These are phyloP conservation scores for Macropis europaea DNA, from an alignment of 2,888 invertebrate species.

Conservation along the genomic window DNA sequence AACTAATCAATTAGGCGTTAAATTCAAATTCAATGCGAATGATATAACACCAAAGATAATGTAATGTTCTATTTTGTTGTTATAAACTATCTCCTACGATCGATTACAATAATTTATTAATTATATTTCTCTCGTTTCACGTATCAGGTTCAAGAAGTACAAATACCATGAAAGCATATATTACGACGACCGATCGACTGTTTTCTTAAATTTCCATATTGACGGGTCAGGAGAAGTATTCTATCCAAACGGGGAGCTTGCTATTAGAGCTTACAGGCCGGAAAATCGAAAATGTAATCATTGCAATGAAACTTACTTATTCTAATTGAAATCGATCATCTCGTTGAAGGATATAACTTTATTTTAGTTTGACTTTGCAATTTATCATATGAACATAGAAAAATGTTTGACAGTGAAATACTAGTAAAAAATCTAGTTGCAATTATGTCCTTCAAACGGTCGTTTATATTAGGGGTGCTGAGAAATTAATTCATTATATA, in stretches of 20 bases:
- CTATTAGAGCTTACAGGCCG: slow-evolving; percentile 53
- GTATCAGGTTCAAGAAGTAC: slow-evolving; percentile 54
- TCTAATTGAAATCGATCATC: slow-evolving; percentile 1
- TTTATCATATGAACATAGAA: not conserved
- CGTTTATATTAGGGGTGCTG: slow-evolving; percentile 6
- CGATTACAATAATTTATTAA: slow-evolving; percentile 35
- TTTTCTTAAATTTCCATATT: slow-evolving; percentile 50
- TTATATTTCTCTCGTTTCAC: not conserved
- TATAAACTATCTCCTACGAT: slow-evolving; percentile 18
- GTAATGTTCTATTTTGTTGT: slow-evolving; percentile 17
- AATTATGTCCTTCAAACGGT: not conserved
- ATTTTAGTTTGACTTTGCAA: not conserved
- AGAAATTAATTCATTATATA: no score
- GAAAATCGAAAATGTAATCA: slow-evolving; percentile 61
- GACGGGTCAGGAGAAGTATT: slow-evolving; percentile 57
- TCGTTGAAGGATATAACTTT: not conserved
- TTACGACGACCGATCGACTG: slow-evolving; percentile 52
- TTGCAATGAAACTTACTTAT: not conserved
- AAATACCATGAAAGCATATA: slow-evolving; percentile 31
- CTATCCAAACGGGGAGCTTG: slow-evolving; percentile 65
- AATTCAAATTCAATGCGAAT: slow-evolving; percentile 31
- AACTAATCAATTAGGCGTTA: slow-evolving; percentile 50
- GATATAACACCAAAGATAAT: slow-evolving; percentile 17
- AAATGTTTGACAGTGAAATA: no score
- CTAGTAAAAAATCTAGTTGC: no score